These are phyloP conservation scores for Parnassius apollo DNA, from an alignment of 2,888 invertebrate species.

Conservation along the genomic window DNA sequence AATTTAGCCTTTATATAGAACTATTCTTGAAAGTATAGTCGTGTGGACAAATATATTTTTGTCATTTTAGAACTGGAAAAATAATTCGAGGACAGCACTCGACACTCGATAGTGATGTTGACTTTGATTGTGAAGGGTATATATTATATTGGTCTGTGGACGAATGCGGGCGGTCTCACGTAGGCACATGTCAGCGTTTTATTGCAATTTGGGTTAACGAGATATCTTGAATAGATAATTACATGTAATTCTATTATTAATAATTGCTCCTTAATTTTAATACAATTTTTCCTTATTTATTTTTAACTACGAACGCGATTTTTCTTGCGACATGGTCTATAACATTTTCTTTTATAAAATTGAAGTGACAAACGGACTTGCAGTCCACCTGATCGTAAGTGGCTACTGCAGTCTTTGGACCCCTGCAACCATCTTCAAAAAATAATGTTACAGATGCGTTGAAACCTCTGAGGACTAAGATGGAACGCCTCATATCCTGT, in stretches of 20 bases:
- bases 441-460: too few species aligned
- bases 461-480: too few species aligned
- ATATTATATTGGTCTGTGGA: conserved; percentile 9
- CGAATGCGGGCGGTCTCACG: conserved; percentile 49
- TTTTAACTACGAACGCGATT: conserved; percentile 21
- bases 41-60: conserved; percentile 23
- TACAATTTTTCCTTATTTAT: conserved; percentile 39
- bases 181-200: conserved; percentile 40
- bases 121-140: conserved; percentile 31
- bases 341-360: conserved; percentile 1
- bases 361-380: too few species aligned
- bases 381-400: too few species aligned
- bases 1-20: conserved; percentile 23
- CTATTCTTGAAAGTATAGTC: conserved; percentile 13
- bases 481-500: too few species aligned
- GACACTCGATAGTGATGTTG: conserved; percentile 39
- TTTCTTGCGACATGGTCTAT: conserved; percentile 24
- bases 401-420: too few species aligned
- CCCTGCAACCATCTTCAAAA: too few species aligned
- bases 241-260: conserved; percentile 35
- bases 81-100: conserved; percentile 33
- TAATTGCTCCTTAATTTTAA: conserved; percentile 29
- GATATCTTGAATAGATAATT: conserved; percentile 34
- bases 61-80: conserved; percentile 29
- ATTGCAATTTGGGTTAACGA: conserved; percentile 59